Evolutionary conservation across 30 jellyfish, hydroid and myxozoan genomes (phyloP), one percentile per base, ranked within the genome.

Genomic region (Pseudorhiza aurosa): DNA sequence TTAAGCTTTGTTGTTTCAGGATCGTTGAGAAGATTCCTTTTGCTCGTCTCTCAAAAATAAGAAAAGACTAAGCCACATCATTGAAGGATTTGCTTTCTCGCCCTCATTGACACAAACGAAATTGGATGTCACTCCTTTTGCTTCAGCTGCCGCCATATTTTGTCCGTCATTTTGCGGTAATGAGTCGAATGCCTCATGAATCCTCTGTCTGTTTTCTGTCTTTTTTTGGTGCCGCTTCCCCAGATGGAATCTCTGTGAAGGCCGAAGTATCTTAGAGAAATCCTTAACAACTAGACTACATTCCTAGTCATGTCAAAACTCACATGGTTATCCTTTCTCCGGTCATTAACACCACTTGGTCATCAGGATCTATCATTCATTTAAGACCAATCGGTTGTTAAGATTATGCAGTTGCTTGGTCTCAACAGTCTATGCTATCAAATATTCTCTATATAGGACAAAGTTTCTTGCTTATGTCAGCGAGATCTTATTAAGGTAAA

Each of bases 1-100:
- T 46, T 27, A 49, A 31, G 80, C 46, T 32, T 22, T 80, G 91
- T 80, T 80, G 75, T 80, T 80, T 80, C 58, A 64, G 84, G 91
- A 80, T 64, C 59, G 28, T 18, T 15, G 40, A 64, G 32, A 53
- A 57, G 81, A 65, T 37, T 68, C 59, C 57, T 65, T 44, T 29
- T 80, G 44, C 58, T 29, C 58, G 57, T 51, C 44, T 19, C 56
- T 50, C 58, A 39, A 30, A 80, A 77, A 64, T 65, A 83, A n/a
- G n/a, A n/a, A 65, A 80, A 80, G 91, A 69, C 63, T 55, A 36
- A 26, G 25, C 42, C 36, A 26, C 51, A 44, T 12, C 81, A 80
- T 64, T 64, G 77, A 64, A 21, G 60, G 91, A 47, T 65, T 80
- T 80, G 76, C 17, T 58, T 15, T 53, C 35, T 53, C 2, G 37